Evolutionary conservation across 1,140 invertebrate species (phyloP), one percentile per base, ranked within the genome.

Genomic region (Pachypeltis micranthus): DNA sequence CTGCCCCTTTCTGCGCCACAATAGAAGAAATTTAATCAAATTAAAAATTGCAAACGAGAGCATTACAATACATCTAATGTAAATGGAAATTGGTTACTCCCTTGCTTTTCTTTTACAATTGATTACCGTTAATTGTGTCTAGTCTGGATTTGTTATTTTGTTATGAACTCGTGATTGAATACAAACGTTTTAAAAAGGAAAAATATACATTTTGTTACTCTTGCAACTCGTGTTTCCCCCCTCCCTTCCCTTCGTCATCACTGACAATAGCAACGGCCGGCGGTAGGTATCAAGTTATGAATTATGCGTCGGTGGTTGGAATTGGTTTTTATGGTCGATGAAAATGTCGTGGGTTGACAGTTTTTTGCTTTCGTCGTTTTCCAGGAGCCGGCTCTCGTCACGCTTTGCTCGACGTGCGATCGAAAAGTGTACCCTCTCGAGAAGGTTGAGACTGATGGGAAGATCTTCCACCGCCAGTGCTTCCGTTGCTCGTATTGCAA

Each of bases 401-500:
- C 58, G 2, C 28, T 80, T 47, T 90, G 88, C 70, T 80, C 83
- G 64, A 79, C 81, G 67, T 91, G 88, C 73, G 77, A 82, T 62
- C 85, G 83, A 72, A 83, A 82, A 66, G 86, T 90, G 25, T 91
- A 90, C 74, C 85, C 85, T 7, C 79, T 90, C 77, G 88, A 91
- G 74, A 87, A 86, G 74, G 78, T 88, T 44, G 86, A 89, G 70
- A 85, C 85, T 44, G 83, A 85, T 71, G 85, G 85, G 66, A 83
- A 82, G 70, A 78, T 84, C 55, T 85, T 87, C 73, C 87, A 90
- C 73, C 86, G 85, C 72, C 81, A 80, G 66, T 91, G 88, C 75
- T 90, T 91, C 75, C 81, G 84, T 67, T 91, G 88, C 74, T 81
- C 82, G 60, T 85, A 88, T 68, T 91, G 88, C 75, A 84, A 84